Percentiles rank a stretch among this genome's conserved stretches.
Evolutionary conservation across 2,888 invertebrate genomes (phyloP).

Genomic region (Limnephilus lunatus): DNA sequence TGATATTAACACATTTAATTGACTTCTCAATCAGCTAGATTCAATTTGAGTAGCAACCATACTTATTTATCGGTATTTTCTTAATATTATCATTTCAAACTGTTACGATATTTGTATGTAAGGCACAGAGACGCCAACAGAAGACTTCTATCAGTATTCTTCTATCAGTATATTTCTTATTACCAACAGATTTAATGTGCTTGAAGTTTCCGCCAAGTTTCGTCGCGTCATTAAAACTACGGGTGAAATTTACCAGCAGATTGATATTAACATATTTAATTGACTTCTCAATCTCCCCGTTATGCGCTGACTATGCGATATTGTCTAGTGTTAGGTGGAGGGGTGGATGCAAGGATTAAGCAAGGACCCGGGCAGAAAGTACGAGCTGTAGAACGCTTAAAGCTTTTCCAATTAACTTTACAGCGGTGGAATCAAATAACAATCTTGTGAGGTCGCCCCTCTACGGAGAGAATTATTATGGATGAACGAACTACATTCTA

Average conservation of each 20-base stretch:
- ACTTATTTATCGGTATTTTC: too few relatives aligned
- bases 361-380: slow-evolving; percentile 18
- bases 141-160: too few relatives aligned
- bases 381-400: slow-evolving; percentile 34
- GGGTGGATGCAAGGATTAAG: neutral
- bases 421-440: slow-evolving; percentile 53
- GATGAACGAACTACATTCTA: slow-evolving; percentile 8
- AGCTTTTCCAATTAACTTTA: slow-evolving; percentile 54
- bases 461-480: slow-evolving; percentile 23
- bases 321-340: neutral
- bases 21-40: slow-evolving; percentile 2
- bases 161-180: neutral
- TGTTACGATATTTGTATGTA: too few relatives aligned
- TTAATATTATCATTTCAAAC: too few relatives aligned
- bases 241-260: neutral
- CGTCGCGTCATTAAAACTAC: neutral
- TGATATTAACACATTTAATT: neutral
- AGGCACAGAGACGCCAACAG: too few relatives aligned
- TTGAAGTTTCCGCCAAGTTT: neutral
- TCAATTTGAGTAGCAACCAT: too few relatives aligned
- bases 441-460: slow-evolving; percentile 4
- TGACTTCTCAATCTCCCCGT: neutral
- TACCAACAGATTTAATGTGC: neutral
- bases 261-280: neutral
- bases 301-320: neutral